Conservation (phyloP, 2,113 vertebrate genomes). For the Cacatua alba region DNA sequence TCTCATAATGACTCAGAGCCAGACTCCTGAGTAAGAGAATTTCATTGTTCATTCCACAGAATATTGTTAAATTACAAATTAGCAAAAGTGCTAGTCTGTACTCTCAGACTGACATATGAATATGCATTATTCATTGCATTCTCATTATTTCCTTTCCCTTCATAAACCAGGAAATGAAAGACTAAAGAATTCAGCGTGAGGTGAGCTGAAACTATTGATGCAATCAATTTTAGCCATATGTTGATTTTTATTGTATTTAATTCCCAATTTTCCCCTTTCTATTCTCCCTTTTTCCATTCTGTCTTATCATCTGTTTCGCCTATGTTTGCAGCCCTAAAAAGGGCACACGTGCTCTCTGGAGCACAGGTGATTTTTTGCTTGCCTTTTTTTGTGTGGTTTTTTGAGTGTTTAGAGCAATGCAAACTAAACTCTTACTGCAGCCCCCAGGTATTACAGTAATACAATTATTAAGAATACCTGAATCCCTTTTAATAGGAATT, state of each 20-base stretch:
- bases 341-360: not conserved
- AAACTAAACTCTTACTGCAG: not conserved
- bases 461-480: not conserved
- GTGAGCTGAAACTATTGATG: not conserved
- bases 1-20: slow-evolving; percentile 25
- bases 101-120: not conserved
- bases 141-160: slow-evolving; percentile 26
- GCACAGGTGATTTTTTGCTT: not conserved
- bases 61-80: slow-evolving; percentile 43
- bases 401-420: not conserved
- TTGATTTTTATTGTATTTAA: not conserved
- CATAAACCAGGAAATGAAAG: slow-evolving; percentile 20
- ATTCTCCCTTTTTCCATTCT: not conserved
- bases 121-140: slow-evolving; percentile 26
- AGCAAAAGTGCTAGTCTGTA: not conserved
- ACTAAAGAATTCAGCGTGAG: not conserved
- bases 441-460: not conserved
- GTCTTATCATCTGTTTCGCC: not conserved
- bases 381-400: not conserved
- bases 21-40: slow-evolving; percentile 46
- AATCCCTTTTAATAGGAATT: not conserved
- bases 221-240: not conserved
- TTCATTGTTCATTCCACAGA: slow-evolving; percentile 17
- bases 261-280: not conserved
- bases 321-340: not conserved